Conservation (phyloP, 2,113 vertebrate species). For the Vimba vimba region DNA sequence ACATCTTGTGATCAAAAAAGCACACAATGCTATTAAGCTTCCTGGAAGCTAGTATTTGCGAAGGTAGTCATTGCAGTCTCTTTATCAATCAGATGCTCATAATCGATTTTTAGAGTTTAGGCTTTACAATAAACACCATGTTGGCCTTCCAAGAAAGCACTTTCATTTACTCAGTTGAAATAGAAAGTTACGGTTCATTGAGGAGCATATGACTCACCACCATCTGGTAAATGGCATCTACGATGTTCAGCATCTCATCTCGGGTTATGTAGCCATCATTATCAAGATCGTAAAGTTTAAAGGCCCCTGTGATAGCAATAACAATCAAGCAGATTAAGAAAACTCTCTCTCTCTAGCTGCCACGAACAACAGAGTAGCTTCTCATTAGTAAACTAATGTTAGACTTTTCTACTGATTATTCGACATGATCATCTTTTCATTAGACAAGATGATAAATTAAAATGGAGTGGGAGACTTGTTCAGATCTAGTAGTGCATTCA, state of each 20-base stretch:
- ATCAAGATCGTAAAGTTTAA: constrained; percentile 96
- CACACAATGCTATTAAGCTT: not conserved
- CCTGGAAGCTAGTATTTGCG: not conserved
- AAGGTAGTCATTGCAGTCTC: not conserved
- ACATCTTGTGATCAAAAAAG: not conserved
- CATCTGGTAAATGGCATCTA: constrained; percentile 99
- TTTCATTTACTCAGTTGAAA: not conserved
- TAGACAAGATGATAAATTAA: not conserved
- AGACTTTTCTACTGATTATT: not conserved
- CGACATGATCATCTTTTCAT: not conserved
- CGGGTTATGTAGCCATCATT: constrained; percentile 98
- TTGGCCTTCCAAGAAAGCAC: not conserved
- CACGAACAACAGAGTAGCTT: not conserved
- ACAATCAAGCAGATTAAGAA: constrained; percentile 2
- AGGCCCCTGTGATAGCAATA: constrained; percentile 85
- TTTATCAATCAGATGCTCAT: constrained; percentile 39
- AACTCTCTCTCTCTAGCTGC: not conserved
- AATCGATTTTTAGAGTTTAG: not conserved
- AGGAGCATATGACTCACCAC: constrained; percentile 83
- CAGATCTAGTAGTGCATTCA: not conserved
- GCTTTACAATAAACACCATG: constrained; percentile 5
- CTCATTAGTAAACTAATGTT: not conserved
- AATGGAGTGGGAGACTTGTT: not conserved
- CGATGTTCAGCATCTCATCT: constrained; percentile 98
- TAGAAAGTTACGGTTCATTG: not conserved